Evolutionary conservation across 2,113 vertebrate species (phyloP).

Genomic region (Sinocyclocheilus maitianheensis): DNA sequence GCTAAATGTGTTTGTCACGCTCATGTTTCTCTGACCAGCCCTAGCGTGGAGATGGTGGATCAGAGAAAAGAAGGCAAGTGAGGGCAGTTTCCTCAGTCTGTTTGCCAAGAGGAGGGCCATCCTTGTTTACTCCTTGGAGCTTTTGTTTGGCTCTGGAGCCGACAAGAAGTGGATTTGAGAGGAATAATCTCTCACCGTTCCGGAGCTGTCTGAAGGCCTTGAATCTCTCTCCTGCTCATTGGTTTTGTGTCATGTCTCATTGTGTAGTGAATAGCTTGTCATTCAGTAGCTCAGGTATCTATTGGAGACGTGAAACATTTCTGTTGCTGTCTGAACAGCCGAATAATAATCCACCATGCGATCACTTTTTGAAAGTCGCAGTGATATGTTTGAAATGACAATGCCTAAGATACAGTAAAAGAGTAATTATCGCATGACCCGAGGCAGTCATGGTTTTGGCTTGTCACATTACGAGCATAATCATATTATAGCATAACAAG

Average conservation of each 20-base stretch:
- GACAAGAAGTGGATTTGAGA: conserved; percentile 43
- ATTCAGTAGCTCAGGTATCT: conserved; percentile 26
- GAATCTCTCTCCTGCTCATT: conserved; percentile 18
- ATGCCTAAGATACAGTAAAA: conserved; percentile 33
- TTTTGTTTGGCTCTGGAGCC: conserved; percentile 43
- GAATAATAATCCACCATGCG: background rate
- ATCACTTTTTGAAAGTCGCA: conserved; percentile 1
- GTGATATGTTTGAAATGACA: conserved; percentile 2
- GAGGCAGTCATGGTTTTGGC: conserved; percentile 47
- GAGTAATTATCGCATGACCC: conserved; percentile 48
- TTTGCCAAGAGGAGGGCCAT: conserved; percentile 35
- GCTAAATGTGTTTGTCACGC: conserved; percentile 53
- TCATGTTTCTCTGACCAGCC: conserved; percentile 41
- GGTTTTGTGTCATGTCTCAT: conserved; percentile 45
- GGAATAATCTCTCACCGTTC: conserved; percentile 38
- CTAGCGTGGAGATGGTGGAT: conserved; percentile 28
- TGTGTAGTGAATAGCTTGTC: conserved; percentile 30
- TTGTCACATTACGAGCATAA: conserved; percentile 43
- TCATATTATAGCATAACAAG: conserved; percentile 38
- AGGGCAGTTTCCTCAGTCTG: conserved; percentile 38
- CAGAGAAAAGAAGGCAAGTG: conserved; percentile 24
- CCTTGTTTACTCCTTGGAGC: conserved; percentile 45
- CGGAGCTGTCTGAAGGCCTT: conserved; percentile 35
- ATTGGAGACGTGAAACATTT: conserved; percentile 32
- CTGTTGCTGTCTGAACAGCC: background rate